Percentiles rank a stretch among this genome's conserved stretches.
Evolutionary conservation across 2,888 invertebrate species (phyloP).

Genomic region (Ormyrus pomaceus): DNA sequence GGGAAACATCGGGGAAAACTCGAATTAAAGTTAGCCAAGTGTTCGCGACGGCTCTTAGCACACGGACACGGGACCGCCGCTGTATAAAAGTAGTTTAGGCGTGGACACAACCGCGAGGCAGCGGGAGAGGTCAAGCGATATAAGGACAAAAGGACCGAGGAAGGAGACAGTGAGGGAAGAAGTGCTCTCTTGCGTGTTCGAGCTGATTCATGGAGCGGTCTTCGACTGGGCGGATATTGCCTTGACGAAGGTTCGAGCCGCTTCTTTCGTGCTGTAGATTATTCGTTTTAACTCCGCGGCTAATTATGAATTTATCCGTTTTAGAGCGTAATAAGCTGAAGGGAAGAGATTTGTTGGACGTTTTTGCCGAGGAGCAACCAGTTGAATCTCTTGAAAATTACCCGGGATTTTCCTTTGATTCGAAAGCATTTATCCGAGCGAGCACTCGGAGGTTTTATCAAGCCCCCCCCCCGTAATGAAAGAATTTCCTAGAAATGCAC

Average conservation of each 20-base stretch:
- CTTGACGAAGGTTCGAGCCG: constrained; percentile 68
- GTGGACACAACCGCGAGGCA: constrained; percentile 59
- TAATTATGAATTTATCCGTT: too few species aligned
- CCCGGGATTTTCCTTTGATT: too few species aligned
- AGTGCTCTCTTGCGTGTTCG: constrained; percentile 52
- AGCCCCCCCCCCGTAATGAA: too few species aligned
- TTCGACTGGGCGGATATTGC: constrained; percentile 60
- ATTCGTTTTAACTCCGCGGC: too few species aligned
- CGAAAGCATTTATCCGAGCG: too few species aligned
- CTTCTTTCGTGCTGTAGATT: too few species aligned
- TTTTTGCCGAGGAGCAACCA: background rate
- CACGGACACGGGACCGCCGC: background rate
- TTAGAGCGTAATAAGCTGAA: background rate
- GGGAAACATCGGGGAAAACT: constrained; percentile 43
- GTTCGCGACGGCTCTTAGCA: background rate
- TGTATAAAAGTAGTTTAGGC: constrained; percentile 57
- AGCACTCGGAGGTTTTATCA: too few species aligned
- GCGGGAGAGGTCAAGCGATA: constrained; percentile 39
- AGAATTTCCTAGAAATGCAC: too few species aligned
- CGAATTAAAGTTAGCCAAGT: constrained; percentile 57
- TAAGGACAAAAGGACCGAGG: constrained; percentile 31
- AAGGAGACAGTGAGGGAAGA: constrained; percentile 20
- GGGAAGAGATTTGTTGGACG: background rate
- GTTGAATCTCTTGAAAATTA: too few species aligned
- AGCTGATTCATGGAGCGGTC: constrained; percentile 60